A percentile compares a stretch with the other conserved stretches of the same genome.
phyloP scores from a whole-genome alignment of 2,888 invertebrate species.

The Catotricha subobsoleta region DNA sequence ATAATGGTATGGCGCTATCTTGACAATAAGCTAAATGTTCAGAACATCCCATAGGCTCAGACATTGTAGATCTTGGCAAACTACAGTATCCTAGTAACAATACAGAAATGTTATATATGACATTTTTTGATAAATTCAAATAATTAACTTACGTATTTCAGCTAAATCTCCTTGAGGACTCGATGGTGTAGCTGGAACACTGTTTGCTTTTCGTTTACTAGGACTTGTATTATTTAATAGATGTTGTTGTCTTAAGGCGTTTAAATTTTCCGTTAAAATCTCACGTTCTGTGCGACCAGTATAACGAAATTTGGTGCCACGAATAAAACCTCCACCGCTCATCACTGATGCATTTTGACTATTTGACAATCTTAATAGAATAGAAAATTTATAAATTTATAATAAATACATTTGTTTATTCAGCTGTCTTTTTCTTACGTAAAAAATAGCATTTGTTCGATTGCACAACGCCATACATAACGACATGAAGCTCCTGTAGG shows the following conservation, averaged over 20 bases:
- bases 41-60: conserved; percentile 42
- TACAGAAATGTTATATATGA: conserved; percentile 9
- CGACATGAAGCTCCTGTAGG: conserved; percentile 80
- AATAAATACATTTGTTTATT: not conserved
- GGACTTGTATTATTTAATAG: conserved; percentile 37
- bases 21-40: conserved; percentile 36
- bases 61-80: conserved; percentile 68
- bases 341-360: conserved; percentile 77
- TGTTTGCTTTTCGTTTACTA: conserved; percentile 58
- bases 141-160: conserved; percentile 33
- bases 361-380: conserved; percentile 50
- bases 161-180: conserved; percentile 44
- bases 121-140: conserved; percentile 12
- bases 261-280: conserved; percentile 66
- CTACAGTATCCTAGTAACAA: conserved; percentile 55
- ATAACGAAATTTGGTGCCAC: conserved; percentile 89
- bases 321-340: conserved; percentile 79
- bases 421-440: conserved; percentile 49
- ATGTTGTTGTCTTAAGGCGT: conserved; percentile 41
- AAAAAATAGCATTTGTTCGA: conserved; percentile 95
- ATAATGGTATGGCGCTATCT: conserved; percentile 37
- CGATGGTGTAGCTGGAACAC: conserved; percentile 74
- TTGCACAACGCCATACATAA: conserved; percentile 93
- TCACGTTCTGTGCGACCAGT: conserved; percentile 83
- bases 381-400: not conserved